Evolutionary conservation across 1,140 invertebrate genomes (phyloP).

Genomic region (Mya arenaria): DNA sequence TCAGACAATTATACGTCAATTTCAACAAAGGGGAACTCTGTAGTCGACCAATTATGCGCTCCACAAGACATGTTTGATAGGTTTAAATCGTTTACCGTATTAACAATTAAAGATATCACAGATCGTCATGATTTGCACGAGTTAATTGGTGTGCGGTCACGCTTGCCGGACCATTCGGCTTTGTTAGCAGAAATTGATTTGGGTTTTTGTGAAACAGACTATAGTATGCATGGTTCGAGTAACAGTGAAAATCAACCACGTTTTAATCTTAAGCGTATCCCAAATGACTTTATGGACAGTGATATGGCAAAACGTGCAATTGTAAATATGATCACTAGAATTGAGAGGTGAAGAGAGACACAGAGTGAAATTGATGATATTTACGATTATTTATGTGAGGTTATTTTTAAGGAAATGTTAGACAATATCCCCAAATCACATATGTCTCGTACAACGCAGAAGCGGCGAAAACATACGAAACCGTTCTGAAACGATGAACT

Average conservation of each 20-base stretch:
- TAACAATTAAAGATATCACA: neutral
- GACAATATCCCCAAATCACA: neutral
- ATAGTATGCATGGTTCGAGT: neutral
- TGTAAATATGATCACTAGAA: slow-evolving; percentile 16
- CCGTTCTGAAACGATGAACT: slow-evolving; percentile 32
- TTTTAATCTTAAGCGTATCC: slow-evolving; percentile 13
- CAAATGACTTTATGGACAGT: slow-evolving; percentile 11
- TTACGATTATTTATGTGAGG: slow-evolving; percentile 29
- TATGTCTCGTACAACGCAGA: neutral
- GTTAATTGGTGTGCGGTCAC: slow-evolving; percentile 1
- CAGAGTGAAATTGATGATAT: slow-evolving; percentile 9
- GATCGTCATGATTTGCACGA: neutral
- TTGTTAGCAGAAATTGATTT: neutral
- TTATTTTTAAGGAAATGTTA: slow-evolving; percentile 16
- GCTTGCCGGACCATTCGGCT: slow-evolving; percentile 35
- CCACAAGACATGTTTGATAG: slow-evolving; percentile 2
- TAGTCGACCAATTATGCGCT: slow-evolving; percentile 36
- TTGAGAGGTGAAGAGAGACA: neutral
- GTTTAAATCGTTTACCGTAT: slow-evolving; percentile 6
- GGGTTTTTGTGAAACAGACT: neutral
- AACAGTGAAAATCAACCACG: neutral
- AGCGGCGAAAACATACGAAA: neutral
- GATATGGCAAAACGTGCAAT: slow-evolving; percentile 24
- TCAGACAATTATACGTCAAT: slow-evolving; percentile 13
- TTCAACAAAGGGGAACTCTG: neutral